Conservation (phyloP, 2,888 invertebrate genomes). For the Zaprionus obscuricornis region DNA sequence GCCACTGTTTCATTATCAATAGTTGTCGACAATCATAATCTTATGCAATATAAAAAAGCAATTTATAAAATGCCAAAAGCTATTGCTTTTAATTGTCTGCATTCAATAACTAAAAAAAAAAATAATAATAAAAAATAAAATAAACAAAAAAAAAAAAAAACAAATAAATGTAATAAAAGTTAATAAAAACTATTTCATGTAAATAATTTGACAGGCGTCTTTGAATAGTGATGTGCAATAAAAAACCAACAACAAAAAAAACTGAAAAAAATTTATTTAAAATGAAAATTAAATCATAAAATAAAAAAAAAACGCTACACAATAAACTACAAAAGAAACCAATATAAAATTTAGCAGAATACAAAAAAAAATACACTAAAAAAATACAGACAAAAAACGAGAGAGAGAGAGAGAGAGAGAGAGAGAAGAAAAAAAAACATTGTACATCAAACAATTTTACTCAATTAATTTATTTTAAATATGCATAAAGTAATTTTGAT, state of each 20-base stretch:
- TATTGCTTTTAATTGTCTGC: constrained; percentile 2
- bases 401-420: not conserved
- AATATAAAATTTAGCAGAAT: no score
- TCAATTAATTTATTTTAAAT: constrained; percentile 52
- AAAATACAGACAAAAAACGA: not conserved
- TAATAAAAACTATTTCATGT: constrained; percentile 40
- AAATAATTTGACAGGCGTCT: constrained; percentile 27
- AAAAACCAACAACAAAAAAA: constrained; percentile 11
- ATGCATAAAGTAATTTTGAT: constrained; percentile 35
- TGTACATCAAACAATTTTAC: constrained; percentile 31
- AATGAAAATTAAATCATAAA: constrained; percentile 26
- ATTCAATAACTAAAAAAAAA: no score
- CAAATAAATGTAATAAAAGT: constrained; percentile 26
- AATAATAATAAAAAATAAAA: no score
- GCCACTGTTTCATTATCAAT: no score
- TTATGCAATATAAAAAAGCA: no score
- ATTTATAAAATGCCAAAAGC: no score
- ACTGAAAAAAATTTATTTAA: constrained; percentile 21
- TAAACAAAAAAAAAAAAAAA: no score
- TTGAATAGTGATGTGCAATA: constrained; percentile 23
- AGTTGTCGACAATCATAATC: no score
- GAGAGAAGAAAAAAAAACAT: constrained; percentile 14
- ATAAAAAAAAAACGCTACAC: not conserved
- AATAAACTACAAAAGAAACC: no score
- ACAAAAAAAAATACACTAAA: not conserved